phyloP scores from a whole-genome alignment of 1,140 invertebrate species.

The Drosophila mojavensis region DNA sequence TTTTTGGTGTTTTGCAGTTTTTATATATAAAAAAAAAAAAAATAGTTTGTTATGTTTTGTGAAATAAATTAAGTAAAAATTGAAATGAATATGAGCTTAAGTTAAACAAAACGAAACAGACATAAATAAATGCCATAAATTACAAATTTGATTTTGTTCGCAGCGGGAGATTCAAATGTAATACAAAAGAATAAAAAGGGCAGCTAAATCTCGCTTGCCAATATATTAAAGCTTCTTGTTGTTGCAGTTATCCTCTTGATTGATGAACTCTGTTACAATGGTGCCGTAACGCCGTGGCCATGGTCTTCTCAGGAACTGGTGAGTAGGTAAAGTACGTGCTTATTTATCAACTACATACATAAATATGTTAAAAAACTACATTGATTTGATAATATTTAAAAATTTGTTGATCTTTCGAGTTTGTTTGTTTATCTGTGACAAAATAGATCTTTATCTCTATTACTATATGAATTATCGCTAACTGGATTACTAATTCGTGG shows the following conservation, averaged over 20 bases:
- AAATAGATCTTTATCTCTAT: conserved; percentile 39
- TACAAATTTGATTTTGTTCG: conserved; percentile 27
- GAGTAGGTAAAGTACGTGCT: conserved; percentile 51
- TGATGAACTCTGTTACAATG: conserved; percentile 49
- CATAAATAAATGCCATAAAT: conserved; percentile 63
- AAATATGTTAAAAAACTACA: conserved; percentile 57
- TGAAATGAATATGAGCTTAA: conserved; percentile 49
- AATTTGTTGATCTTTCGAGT: conserved; percentile 30
- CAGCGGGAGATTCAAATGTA: conserved; percentile 57
- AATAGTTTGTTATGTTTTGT: conserved; percentile 35
- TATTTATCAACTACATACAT: conserved; percentile 35
- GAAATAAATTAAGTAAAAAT: conserved; percentile 63
- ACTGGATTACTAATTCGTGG: conserved; percentile 32
- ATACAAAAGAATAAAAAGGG: conserved; percentile 59
- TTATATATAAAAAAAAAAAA: conserved; percentile 1
- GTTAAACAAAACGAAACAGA: conserved; percentile 25
- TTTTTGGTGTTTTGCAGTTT: conserved; percentile 54
- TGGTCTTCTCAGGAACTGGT: conserved; percentile 67
- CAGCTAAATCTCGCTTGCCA: conserved; percentile 31
- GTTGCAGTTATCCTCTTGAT: conserved; percentile 24
- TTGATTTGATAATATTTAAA: conserved; percentile 49
- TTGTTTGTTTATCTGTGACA: conserved; percentile 18
- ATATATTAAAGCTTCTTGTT: conserved; percentile 68
- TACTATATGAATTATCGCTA: conserved; percentile 15
- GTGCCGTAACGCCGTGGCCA: conserved; percentile 32